Conservation (phyloP, 1,140 invertebrate genomes). For the Steinernema feltiae region DNA sequence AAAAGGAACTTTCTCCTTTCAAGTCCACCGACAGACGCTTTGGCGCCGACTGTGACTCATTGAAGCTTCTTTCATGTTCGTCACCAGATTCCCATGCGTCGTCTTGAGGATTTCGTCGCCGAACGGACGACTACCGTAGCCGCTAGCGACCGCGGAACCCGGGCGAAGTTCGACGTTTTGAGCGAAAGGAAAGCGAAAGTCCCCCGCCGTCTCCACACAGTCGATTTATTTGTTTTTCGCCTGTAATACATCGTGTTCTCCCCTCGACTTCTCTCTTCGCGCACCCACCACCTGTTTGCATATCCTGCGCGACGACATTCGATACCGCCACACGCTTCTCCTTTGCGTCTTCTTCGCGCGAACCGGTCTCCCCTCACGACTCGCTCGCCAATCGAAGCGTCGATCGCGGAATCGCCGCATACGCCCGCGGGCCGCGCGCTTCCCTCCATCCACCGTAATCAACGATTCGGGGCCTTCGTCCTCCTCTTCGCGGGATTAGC, state of each 20-base stretch:
- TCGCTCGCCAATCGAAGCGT: background rate
- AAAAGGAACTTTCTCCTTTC: background rate
- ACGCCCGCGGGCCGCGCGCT: background rate
- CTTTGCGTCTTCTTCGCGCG: background rate
- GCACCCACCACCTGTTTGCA: slow-evolving; percentile 10
- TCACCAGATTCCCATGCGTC: background rate
- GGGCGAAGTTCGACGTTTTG: background rate
- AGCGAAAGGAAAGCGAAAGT: background rate
- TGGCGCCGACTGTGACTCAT: background rate
- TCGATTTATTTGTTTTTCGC: slow-evolving; percentile 5
- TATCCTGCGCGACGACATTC: slow-evolving; percentile 7
- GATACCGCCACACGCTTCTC: background rate
- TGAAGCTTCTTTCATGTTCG: background rate
- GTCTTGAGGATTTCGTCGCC: background rate
- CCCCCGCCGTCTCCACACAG: background rate
- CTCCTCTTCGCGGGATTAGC: background rate
- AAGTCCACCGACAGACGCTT: background rate
- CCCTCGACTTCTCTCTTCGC: slow-evolving; percentile 1
- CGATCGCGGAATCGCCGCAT: too few relatives aligned
- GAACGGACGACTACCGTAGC: background rate
- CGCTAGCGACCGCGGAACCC: background rate
- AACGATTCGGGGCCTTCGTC: background rate
- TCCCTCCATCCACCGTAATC: background rate
- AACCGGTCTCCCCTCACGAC: slow-evolving; percentile 7
- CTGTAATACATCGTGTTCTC: slow-evolving; percentile 14